Evolutionary conservation across 2,113 vertebrate genomes (phyloP), one percentile per base, ranked within the genome.

Genomic region (Ranitomeya imitator): DNA sequence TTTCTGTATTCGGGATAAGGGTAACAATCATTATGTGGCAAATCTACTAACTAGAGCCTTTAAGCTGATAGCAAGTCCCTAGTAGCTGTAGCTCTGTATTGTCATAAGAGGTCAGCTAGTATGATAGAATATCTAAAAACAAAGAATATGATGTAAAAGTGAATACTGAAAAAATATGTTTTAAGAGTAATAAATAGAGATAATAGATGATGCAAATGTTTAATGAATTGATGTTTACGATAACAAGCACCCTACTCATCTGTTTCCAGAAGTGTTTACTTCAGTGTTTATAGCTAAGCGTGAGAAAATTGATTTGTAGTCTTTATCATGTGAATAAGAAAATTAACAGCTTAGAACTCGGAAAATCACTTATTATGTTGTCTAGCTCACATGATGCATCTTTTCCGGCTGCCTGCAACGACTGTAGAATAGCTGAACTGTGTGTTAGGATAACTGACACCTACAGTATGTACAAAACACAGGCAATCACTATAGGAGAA

Each of bases 191-290:
- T 7, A 23, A 80, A 54, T 26, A 15, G 26, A 45, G 37, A 52
- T 61, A 67, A 31, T 16, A 65, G 31, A 86, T 87, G 23, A 57
- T 81, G n/a, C 60, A 79, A 79, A 86, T 67, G 23, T 86, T 86
- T n/a, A 37, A 69, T 37, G 3, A n/a, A 52, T 7, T 55, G 10
- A 55, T 79, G 45, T 79, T 86, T 86, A 80, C 60, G 59, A 37
- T 31, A 87, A 77, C 8, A 80, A 21, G 51, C 13, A 23, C 31
- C 80, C 77, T 14, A 19, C 67, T 13, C 76, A 86, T 86, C 85
- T 86, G 85, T 67, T 69, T 37, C 23, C 23, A 74, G 13, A 37
- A 60, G 12, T 37, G 51, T 79, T 79, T 80, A 45, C 8, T 69
- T 16, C 67, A 55, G 51, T 79, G 61, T 86, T 86, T 79, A 86